Percentiles rank a stretch among this genome's conserved stretches.
Conservation (phyloP, 2,888 invertebrate species). For the Scotopteryx bipunctaria region DNA sequence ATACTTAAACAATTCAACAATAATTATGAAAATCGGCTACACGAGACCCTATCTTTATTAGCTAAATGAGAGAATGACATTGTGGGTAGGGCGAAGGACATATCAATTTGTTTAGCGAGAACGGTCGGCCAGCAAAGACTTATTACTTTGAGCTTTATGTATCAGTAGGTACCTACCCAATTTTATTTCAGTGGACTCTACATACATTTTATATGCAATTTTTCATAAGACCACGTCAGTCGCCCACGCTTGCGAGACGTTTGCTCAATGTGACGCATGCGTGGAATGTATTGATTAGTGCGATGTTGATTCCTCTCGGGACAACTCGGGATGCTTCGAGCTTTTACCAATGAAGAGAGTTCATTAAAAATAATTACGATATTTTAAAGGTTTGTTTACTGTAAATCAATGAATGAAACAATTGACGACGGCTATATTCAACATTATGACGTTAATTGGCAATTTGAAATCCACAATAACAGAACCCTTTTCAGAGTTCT, state of each 20-base stretch:
- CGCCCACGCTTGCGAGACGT: conserved; percentile 53
- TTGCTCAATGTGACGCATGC: conserved; percentile 72
- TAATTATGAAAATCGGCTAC: neutral
- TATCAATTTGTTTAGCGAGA: conserved; percentile 23
- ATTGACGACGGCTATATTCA: conserved; percentile 5
- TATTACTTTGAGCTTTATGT: neutral
- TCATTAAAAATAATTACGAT: conserved; percentile 10
- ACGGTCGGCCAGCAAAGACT: conserved; percentile 12
- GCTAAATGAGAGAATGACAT: conserved; percentile 32
- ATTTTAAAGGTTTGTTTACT: neutral
- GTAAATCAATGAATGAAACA: conserved; percentile 36
- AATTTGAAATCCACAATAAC: conserved; percentile 8
- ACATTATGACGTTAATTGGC: conserved; percentile 18
- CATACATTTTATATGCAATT: conserved; percentile 12
- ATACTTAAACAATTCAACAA: neutral
- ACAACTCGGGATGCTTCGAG: conserved; percentile 38
- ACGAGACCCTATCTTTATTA: conserved; percentile 21
- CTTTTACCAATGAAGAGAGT: conserved; percentile 1
- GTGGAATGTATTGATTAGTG: conserved; percentile 75
- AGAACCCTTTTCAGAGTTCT: conserved; percentile 6
- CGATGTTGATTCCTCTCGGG: conserved; percentile 56
- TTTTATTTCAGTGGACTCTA: neutral
- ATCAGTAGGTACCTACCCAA: too few species aligned
- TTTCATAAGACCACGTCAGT: conserved; percentile 43
- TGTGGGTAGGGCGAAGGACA: conserved; percentile 37